phyloP scores from a whole-genome alignment of 2,797 vertebrate genomes.

The Poeciliopsis turneri region DNA sequence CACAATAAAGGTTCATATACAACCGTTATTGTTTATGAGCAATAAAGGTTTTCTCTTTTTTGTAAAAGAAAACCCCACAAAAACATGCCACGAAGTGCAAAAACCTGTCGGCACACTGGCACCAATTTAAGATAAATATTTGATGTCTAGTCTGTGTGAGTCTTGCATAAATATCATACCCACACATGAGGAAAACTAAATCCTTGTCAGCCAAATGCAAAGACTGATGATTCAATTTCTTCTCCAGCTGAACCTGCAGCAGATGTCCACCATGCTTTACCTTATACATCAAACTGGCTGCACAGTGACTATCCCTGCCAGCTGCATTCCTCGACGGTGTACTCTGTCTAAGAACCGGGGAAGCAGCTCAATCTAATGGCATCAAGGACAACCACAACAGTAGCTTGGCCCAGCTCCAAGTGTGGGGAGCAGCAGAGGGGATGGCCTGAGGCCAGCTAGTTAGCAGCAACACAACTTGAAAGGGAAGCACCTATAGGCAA shows the following conservation, averaged over 20 bases:
- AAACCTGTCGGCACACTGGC: neutral
- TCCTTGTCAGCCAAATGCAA: neutral
- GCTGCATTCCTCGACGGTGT: neutral
- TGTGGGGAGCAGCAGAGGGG: neutral
- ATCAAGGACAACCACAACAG: neutral
- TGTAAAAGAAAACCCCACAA: neutral
- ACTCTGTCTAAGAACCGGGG: neutral
- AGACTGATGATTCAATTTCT: neutral
- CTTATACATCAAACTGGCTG: neutral
- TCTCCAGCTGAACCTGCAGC: neutral
- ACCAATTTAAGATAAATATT: neutral
- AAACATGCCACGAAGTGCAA: neutral
- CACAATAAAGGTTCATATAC: too few relatives aligned
- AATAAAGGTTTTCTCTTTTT: neutral
- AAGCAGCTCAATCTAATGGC: conserved; percentile 1
- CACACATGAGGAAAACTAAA: neutral
- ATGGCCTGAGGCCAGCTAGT: neutral
- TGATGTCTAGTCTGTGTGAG: neutral
- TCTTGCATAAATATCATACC: neutral
- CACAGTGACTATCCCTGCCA: neutral
- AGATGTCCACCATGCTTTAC: neutral
- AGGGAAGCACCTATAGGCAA: neutral
- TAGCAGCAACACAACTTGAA: neutral
- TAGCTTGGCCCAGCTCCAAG: neutral
- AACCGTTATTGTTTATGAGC: neutral